phyloP scores from a whole-genome alignment of 2,113 vertebrate species.

The Chionomys nivalis region DNA sequence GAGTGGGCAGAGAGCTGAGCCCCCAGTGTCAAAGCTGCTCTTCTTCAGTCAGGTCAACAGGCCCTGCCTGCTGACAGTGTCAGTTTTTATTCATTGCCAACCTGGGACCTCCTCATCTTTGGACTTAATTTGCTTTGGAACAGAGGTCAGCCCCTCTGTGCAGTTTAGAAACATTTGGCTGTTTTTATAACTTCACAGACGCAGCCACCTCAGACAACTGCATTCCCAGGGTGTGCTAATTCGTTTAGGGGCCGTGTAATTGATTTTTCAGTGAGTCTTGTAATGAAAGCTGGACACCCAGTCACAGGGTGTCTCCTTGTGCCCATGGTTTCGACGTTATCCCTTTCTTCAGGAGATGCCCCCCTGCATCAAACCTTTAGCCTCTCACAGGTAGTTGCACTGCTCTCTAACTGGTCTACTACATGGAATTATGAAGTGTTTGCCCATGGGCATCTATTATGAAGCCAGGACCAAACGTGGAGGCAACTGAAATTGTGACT shows the following conservation, averaged over 20 bases:
- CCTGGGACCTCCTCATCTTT: too few species aligned
- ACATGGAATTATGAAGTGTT: background rate
- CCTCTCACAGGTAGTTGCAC: background rate
- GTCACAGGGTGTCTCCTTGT: background rate
- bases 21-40: background rate
- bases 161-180: background rate
- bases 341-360: background rate
- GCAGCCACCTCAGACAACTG: background rate
- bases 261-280: background rate
- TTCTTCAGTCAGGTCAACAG: background rate
- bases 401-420: background rate
- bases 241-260: background rate
- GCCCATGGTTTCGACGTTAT: rapidly evolving
- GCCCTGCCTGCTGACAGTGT: background rate
- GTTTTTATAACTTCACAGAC: background rate
- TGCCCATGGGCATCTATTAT: too few species aligned
- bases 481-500: background rate
- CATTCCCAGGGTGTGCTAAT: background rate
- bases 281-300: background rate
- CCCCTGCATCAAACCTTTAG: background rate
- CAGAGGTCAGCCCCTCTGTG: background rate
- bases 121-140: too few species aligned
- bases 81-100: background rate
- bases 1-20: background rate
- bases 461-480: too few species aligned